Base-by-base conservation (phyloP, 2,113 vertebrate species). In the Coptodon rendalli region DNA sequence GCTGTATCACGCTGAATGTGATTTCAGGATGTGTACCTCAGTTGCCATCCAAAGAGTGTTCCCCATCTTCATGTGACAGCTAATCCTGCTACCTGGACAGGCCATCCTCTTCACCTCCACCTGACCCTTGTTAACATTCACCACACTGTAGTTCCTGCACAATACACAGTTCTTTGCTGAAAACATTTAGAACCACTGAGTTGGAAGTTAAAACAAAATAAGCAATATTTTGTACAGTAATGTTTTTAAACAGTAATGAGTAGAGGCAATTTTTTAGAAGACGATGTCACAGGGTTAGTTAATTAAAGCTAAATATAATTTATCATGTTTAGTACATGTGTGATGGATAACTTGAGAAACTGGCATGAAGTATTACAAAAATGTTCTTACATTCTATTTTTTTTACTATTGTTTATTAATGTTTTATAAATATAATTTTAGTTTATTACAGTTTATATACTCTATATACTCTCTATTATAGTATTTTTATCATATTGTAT, bases 11-110 rank as follows among this genome's bases (percentile, higher is more conserved):
- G 1, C 3, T 29, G 9, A 19, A 19, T 14, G 38, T 9, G 29
- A 36, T 40, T 66, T 54, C 14, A 1, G 16, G 14, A 12, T 36
- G 40, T 17, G 40, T 90, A 99, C 98, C 98, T 99, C 97, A 0
- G 98, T 99, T 59, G 98, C 97, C 1, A 97, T 97, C 99, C 98
- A 99, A 54, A 99, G 95, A 2, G 96, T 95, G 90, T 95, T 98
- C 80, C 97, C 97, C 79, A 98, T 95, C 94, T 98, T 99, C 83
- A 99, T 92, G 24, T 98, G 98, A 85, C 97, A 98, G 96, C 97
- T 98, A 4, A 99, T 95, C 78, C 88, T 97, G 93, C 97, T 96
- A 13, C 99, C 99, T 0, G 97, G 96, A 78, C 98, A 99, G 40
- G 88, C 89, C 97, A 99, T 98, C 89, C 96, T 95, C 93, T 97